A percentile compares a stretch with the other conserved stretches of the same genome.
Evolutionary conservation across 2,888 invertebrate genomes (phyloP).

Genomic region (Amblyteles armatorius): DNA sequence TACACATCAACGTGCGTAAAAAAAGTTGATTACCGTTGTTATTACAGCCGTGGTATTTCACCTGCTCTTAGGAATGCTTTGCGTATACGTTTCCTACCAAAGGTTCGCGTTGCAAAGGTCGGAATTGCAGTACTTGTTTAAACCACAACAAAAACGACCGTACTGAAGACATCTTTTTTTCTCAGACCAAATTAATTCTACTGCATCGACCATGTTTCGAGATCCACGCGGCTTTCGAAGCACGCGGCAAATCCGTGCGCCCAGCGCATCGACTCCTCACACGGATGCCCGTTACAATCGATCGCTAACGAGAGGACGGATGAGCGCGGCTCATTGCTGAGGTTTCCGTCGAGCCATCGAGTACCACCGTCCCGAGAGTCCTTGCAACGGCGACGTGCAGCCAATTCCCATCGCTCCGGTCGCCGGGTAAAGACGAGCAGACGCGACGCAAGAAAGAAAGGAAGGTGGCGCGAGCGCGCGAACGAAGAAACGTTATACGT

Average conservation of each 20-base stretch:
- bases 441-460: slow-evolving; percentile 21
- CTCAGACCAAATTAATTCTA: neutral
- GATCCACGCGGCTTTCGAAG: slow-evolving; percentile 10
- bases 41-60: no score
- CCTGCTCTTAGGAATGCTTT: no score
- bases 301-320: slow-evolving; percentile 45
- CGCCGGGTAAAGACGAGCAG: neutral
- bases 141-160: no score
- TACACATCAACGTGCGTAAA: no score
- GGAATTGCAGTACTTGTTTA: no score
- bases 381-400: neutral
- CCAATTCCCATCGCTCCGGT: slow-evolving; percentile 18
- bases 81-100: no score
- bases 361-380: neutral
- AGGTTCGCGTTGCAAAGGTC: no score
- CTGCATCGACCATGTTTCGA: neutral
- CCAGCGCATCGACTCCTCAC: neutral
- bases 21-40: no score
- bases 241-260: neutral
- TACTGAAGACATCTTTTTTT: neutral
- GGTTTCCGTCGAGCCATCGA: slow-evolving; percentile 34
- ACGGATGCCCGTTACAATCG: slow-evolving; percentile 22
- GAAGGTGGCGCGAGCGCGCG: slow-evolving; percentile 34
- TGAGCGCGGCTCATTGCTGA: slow-evolving; percentile 12
- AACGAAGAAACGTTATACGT: slow-evolving; percentile 46